Conservation (phyloP, 2,888 invertebrate genomes). For the Phengaris alcon region DNA sequence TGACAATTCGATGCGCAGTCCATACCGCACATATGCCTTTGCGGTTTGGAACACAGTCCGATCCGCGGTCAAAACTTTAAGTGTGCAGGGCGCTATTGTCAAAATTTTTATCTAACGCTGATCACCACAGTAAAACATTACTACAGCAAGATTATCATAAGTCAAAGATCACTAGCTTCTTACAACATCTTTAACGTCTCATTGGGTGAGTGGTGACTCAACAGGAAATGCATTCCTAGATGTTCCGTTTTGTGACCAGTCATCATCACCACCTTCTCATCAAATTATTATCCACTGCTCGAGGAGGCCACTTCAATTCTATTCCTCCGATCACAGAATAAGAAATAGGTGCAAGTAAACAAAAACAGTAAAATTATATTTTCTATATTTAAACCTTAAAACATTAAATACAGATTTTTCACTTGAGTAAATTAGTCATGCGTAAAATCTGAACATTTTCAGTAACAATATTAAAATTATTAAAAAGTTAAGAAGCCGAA, state of each 20-base stretch:
- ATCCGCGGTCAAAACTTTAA: too few relatives aligned
- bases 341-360: background rate
- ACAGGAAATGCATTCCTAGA: conserved; percentile 4
- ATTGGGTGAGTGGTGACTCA: conserved; percentile 12
- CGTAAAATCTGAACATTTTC: background rate
- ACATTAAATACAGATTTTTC: too few relatives aligned
- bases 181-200: background rate
- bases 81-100: background rate
- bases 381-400: background rate
- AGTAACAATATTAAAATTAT: background rate
- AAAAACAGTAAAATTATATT: background rate
- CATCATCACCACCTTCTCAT: too few relatives aligned
- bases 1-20: too few relatives aligned
- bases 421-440: background rate
- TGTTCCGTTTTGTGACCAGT: background rate
- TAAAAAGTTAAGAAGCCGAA: background rate
- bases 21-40: too few relatives aligned
- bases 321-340: background rate
- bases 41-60: too few relatives aligned
- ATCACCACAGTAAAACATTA: conserved; percentile 5
- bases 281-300: too few relatives aligned
- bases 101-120: background rate
- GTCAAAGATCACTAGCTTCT: background rate
- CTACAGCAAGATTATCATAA: background rate
- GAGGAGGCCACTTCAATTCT: too few relatives aligned